A percentile compares a stretch with the other conserved stretches of the same genome.
Evolutionary conservation across 1,140 invertebrate genomes (phyloP).

Genomic region (Oppia nitens): DNA sequence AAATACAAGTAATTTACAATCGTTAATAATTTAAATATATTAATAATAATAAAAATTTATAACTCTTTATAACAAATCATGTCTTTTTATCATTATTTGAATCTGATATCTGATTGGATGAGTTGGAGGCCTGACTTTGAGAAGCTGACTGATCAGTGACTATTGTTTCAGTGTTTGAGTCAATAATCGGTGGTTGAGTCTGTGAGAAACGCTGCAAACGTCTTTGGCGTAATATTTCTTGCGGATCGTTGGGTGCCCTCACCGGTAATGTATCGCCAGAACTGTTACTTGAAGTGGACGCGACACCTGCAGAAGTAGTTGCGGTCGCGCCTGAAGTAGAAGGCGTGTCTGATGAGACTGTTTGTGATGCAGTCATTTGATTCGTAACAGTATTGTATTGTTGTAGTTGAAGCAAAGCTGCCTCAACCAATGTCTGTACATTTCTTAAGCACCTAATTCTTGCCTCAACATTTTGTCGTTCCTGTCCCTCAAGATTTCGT

Average conservation of each 20-base stretch:
- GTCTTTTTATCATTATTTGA: no score
- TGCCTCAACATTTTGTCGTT: constrained; percentile 70
- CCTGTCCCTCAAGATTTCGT: constrained; percentile 63
- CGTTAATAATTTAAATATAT: no score
- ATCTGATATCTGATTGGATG: no score
- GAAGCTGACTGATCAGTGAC: background rate
- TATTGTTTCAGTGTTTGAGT: background rate
- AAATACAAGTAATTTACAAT: no score
- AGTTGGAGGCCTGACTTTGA: background rate
- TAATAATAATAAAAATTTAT: no score
- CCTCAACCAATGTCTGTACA: constrained; percentile 70
- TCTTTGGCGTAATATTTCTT: constrained; percentile 5
- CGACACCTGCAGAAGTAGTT: background rate
- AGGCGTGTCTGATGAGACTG: background rate
- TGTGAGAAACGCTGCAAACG: constrained; percentile 9
- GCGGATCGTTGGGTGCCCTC: constrained; percentile 4
- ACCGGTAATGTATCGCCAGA: background rate
- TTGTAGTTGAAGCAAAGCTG: constrained; percentile 68
- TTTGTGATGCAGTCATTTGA: background rate
- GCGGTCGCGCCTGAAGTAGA: no score
- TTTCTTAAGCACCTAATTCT: constrained; percentile 66
- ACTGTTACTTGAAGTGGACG: background rate
- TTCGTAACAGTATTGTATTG: constrained; percentile 48
- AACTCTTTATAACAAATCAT: no score
- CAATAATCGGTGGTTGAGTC: background rate